Evolutionary conservation across 2,797 vertebrate species (phyloP).

Genomic region (Eulemur albifrons): DNA sequence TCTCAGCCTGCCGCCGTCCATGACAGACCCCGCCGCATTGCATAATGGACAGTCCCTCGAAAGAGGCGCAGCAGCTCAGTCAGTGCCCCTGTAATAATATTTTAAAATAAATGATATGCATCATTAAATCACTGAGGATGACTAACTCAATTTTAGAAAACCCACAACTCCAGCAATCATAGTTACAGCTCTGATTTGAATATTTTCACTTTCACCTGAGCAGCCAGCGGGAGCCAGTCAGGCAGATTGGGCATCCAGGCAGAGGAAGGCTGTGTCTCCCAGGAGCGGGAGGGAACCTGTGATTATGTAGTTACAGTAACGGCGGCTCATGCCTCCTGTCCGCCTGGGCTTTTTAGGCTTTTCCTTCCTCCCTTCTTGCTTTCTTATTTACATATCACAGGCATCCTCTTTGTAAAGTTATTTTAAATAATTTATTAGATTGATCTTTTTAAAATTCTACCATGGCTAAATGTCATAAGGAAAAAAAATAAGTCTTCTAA

Average conservation of each 20-base stretch:
- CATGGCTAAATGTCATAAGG: slow-evolving; percentile 82
- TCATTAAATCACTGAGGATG: slow-evolving; percentile 78
- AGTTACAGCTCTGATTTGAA: slow-evolving; percentile 72
- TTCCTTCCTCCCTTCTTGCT: slow-evolving; percentile 60
- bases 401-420: slow-evolving; percentile 82
- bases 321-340: slow-evolving; percentile 67
- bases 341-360: slow-evolving; percentile 67
- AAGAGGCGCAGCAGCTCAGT: slow-evolving; percentile 23
- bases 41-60: slow-evolving; percentile 69
- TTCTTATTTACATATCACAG: slow-evolving; percentile 87
- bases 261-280: slow-evolving; percentile 75
- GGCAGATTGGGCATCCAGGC: slow-evolving; percentile 41
- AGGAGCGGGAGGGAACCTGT: slow-evolving; percentile 77
- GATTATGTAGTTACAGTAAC: slow-evolving; percentile 81
- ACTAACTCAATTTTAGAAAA: slow-evolving; percentile 75
- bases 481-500: slow-evolving; percentile 82
- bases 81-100: slow-evolving; percentile 68
- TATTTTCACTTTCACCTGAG: slow-evolving; percentile 66
- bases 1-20: slow-evolving; percentile 54
- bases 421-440: slow-evolving; percentile 89
- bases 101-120: slow-evolving; percentile 82
- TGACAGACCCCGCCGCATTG: slow-evolving; percentile 56
- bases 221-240: slow-evolving; percentile 71
- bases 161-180: slow-evolving; percentile 72
- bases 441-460: slow-evolving; percentile 86